These are phyloP conservation scores for Dryococelus australis DNA, from an alignment of 2,888 invertebrate genomes.

Conservation along the genomic window DNA sequence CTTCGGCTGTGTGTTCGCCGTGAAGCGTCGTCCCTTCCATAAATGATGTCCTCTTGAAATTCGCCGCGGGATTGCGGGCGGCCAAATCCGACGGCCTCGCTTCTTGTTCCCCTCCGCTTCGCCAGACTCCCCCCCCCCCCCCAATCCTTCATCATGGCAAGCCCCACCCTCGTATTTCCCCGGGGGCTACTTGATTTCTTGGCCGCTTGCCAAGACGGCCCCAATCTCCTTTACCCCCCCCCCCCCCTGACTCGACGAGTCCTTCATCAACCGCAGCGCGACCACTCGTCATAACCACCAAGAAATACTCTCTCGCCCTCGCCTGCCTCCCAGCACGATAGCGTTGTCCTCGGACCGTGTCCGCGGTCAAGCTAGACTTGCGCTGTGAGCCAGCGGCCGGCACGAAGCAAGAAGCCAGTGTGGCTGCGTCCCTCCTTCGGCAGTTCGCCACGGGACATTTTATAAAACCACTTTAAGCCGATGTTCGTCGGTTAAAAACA, in stretches of 20 bases:
- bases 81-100: background rate
- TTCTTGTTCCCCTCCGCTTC: background rate
- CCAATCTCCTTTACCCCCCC: constrained; percentile 16
- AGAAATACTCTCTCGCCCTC: background rate
- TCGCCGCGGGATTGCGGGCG: no score
- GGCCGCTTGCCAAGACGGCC: constrained; percentile 32
- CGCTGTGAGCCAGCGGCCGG: no score
- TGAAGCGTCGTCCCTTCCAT: background rate
- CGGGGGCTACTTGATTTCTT: constrained; percentile 36
- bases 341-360: no score
- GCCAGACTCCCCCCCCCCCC: background rate
- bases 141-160: no score
- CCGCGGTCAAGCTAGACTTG: no score
- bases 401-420: no score
- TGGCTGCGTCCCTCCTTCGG: no score
- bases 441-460: no score
- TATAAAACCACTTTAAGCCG: no score
- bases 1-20: background rate
- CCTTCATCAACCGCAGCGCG: constrained; percentile 16
- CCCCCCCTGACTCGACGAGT: background rate
- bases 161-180: constrained; percentile 22
- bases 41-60: background rate
- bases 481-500: no score
- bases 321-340: no score
- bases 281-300: constrained; percentile 3